phyloP scores from a whole-genome alignment of 2,797 vertebrate species.

The Pseudomugil tenellus region DNA sequence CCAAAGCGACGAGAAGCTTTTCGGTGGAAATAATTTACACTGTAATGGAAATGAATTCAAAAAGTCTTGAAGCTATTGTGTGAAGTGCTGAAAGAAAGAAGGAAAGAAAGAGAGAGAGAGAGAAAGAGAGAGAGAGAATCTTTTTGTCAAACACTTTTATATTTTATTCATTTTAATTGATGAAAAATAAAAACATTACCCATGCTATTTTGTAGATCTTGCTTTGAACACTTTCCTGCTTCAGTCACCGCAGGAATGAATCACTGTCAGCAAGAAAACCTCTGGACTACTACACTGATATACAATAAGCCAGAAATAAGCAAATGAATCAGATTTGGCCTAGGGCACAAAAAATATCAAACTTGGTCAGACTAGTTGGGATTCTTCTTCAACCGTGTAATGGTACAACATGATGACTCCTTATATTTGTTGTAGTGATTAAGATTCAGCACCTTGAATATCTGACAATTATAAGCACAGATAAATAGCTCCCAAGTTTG shows the following conservation, averaged over 20 bases:
- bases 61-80: no score
- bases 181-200: neutral
- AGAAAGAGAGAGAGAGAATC: no score
- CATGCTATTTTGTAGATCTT: constrained; percentile 6
- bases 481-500: no score
- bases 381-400: constrained; percentile 76
- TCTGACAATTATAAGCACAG: no score
- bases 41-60: no score
- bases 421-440: constrained; percentile 60
- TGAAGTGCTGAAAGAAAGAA: no score
- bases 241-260: constrained; percentile 50
- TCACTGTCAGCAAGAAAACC: constrained; percentile 46
- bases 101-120: no score
- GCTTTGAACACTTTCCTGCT: constrained; percentile 25
- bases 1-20: neutral
- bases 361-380: constrained; percentile 72
- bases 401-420: constrained; percentile 44
- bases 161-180: neutral
- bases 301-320: constrained; percentile 74
- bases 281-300: constrained; percentile 64
- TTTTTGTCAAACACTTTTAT: neutral
- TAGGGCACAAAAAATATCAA: constrained; percentile 77
- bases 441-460: constrained; percentile 44
- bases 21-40: no score
- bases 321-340: constrained; percentile 80